These are phyloP conservation scores for Epinotia ramella DNA, from an alignment of 2,888 invertebrate species.

Conservation along the genomic window DNA sequence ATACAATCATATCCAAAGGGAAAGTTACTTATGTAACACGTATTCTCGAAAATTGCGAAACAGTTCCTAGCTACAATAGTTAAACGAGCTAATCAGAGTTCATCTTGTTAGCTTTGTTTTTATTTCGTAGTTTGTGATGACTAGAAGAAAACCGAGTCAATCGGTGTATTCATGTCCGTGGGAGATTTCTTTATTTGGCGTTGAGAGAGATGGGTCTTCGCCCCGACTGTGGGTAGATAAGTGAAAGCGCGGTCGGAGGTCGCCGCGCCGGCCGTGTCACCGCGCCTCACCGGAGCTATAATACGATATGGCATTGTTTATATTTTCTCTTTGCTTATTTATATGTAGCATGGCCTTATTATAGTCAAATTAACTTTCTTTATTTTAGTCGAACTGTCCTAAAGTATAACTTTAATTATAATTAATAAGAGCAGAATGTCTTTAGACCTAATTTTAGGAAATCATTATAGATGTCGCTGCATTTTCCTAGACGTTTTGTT, in stretches of 20 bases:
- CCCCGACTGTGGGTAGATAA: slow-evolving; percentile 50
- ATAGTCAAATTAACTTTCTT: slow-evolving; percentile 16
- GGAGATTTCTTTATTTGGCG: slow-evolving; percentile 54
- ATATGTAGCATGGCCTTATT: slow-evolving; percentile 16
- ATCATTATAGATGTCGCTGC: background rate
- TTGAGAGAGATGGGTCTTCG: slow-evolving; percentile 54
- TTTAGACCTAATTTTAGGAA: background rate
- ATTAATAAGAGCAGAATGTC: background rate
- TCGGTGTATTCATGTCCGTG: slow-evolving; percentile 44
- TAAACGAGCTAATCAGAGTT: slow-evolving; percentile 37
- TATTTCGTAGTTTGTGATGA: slow-evolving; percentile 25
- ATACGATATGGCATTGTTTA: slow-evolving; percentile 36
- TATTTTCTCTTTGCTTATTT: slow-evolving; percentile 32
- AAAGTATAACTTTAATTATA: background rate
- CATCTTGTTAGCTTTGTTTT: slow-evolving; percentile 35
- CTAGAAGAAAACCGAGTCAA: slow-evolving; percentile 39
- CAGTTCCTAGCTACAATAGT: slow-evolving; percentile 33
- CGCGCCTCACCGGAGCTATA: slow-evolving; percentile 36
- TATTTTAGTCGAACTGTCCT: slow-evolving; percentile 7
- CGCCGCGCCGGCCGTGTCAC: slow-evolving; percentile 51
- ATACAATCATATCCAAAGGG: slow-evolving; percentile 52
- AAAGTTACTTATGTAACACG: slow-evolving; percentile 56
- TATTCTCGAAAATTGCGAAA: slow-evolving; percentile 40
- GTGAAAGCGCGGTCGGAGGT: slow-evolving; percentile 74
- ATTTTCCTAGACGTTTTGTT: background rate